Evolutionary conservation across 2,797 vertebrate genomes (phyloP).

Genomic region (Pangasius mekongensis): DNA sequence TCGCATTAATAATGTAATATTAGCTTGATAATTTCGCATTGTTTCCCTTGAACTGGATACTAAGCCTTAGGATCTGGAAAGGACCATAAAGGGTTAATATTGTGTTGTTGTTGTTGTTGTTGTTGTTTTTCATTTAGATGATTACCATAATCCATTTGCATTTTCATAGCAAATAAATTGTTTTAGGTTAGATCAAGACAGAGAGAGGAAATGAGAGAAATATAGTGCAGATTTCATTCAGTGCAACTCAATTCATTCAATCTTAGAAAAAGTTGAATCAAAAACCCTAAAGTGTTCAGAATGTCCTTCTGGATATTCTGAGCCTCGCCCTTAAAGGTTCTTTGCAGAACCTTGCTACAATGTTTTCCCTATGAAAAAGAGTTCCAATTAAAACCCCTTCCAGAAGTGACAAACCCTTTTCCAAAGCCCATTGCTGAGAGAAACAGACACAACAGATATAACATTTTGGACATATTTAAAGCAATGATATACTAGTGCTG

Average conservation of each 20-base stretch:
- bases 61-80: not conserved
- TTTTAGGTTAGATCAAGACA: not conserved
- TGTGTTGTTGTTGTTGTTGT: not conserved
- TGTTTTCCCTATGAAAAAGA: not conserved
- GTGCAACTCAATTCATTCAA: constrained; percentile 50
- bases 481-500: not conserved
- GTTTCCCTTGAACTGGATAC: not conserved
- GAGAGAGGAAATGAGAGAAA: constrained; percentile 28
- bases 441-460: constrained; percentile 49
- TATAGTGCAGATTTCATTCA: constrained; percentile 55
- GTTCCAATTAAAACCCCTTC: not conserved
- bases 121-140: not conserved
- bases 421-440: not conserved
- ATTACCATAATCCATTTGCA: not conserved
- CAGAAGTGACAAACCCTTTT: not conserved
- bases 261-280: not conserved
- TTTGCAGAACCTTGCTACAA: not conserved
- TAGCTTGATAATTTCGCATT: not conserved
- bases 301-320: not conserved
- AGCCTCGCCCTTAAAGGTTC: not conserved
- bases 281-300: not conserved
- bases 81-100: not conserved
- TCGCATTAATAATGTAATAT: constrained; percentile 1
- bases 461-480: constrained; percentile 61
- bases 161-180: not conserved